Evolutionary conservation across 2,888 invertebrate genomes (phyloP), one percentile per base, ranked within the genome.

Genomic region (Drosophila planitibia): DNA sequence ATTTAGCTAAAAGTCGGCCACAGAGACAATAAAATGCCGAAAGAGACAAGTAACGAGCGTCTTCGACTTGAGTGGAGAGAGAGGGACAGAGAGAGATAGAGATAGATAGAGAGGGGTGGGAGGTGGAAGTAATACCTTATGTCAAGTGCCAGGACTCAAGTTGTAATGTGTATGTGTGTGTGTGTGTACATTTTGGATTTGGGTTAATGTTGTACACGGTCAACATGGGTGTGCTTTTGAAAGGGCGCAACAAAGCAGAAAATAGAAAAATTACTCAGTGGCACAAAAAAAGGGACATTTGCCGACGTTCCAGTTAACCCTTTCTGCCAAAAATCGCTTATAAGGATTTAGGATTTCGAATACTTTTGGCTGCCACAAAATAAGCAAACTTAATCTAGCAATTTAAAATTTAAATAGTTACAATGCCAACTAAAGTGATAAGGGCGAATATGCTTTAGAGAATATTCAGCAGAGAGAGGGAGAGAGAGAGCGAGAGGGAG

Each of bases 201-300:
- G 86, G 90, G 87, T 87, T 87, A 90, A 87, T 90, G 89, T 88
- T 75, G 78, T 57, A 59, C 90, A 70, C 74, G 89, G 87, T 89
- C 89, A 87, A 90, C 82, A 90, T 82, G 90, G 87, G 90, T 90
- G 87, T 78, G 90, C 83, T 77, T 76, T 75, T 83, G 81, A 88
- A 83, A 76, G 74, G 80, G 75, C 71, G 89, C 83, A 89, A 83
- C 79, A 88, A 83, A 88, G 90, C 86, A 83, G 89, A 87, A 87
- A 90, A 87, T 86, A 89, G 83, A 85, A 86, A 90, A 86, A 85
- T 88, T 83, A 85, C 87, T 83, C 81, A 85, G 65, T 73, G 73
- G 61, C 69, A 80, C 54, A 63, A 72, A 53, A 59, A 69, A 71
- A 79, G 53, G 68, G 58, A 78, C 64, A 69, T 54, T 52, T 65